Evolutionary conservation across 2,888 invertebrate species (phyloP), one percentile per base, ranked within the genome.

Genomic region (Pristionchus exspectatus): DNA sequence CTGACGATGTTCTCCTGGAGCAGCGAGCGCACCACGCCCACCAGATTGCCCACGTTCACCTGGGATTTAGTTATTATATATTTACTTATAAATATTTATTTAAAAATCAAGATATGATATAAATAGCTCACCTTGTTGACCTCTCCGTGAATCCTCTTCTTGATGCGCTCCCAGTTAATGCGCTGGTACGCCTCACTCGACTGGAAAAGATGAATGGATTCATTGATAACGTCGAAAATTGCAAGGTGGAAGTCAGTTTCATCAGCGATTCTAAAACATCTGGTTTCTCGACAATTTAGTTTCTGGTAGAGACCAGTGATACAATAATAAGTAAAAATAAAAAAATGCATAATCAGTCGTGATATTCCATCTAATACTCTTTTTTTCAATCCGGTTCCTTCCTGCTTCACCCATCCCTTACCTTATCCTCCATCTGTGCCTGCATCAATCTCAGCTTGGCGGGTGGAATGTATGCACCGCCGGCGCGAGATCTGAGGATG

Each of bases 111-210:
- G n/a, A n/a, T n/a, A n/a, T n/a, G n/a, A n/a, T 44, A 74, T 30
- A 33, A 77, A 24, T 10, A 24, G n/a, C 84, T 72, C 54, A 84
- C 74, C 96, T 99, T 99, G 96, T 99, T 99, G 90, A 99, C 98
- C 93, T 97, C 97, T 93, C 99, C 99, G 95, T 99, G 98, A 92
- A 99, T 97, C 16, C 98, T 98, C 95, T 99, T 99, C 95, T 99
- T 99, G 38, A 99, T 96, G 0, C 98, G 98, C 96, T 99, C 99
- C 99, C 99, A 99, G 1, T 99, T 97, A 86, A 99, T 97, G 92
- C 99, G 96, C 95, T 99, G 99, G 96, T 98, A 99, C 2, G 98
- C 97, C 44, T 97, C 97, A 91, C 98, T 98, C 3, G 90, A 83
- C 90, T 92, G 56, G 92, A 94, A 85, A 50, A 9, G 44, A 9